Percentiles rank a stretch among this genome's conserved stretches.
phyloP scores from a whole-genome alignment of 2,797 vertebrate genomes.

The Molossus molossus region DNA sequence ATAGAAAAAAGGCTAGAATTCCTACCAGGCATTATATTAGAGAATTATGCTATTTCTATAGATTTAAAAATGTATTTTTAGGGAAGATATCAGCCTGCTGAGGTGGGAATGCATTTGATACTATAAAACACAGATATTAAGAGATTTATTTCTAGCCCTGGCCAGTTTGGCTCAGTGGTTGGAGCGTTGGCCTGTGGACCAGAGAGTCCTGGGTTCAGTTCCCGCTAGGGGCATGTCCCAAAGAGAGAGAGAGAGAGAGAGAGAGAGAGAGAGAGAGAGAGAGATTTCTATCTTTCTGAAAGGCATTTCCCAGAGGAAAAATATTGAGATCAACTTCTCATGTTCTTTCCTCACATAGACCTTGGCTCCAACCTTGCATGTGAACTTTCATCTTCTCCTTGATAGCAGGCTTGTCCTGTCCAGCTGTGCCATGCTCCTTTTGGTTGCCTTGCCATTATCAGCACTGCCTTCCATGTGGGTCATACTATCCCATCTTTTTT shows the following conservation, averaged over 20 bases:
- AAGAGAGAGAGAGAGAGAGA: no score
- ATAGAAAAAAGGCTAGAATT: slow-evolving; percentile 51
- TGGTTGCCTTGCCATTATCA: not conserved
- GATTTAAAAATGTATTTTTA: slow-evolving; percentile 60
- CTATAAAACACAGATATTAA: not conserved
- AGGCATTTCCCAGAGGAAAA: slow-evolving; percentile 8
- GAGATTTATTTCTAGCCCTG: slow-evolving; percentile 35
- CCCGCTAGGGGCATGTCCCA: no score
- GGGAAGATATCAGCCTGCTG: slow-evolving; percentile 53
- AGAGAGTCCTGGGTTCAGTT: no score
- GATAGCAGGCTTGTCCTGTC: not conserved
- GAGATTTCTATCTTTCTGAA: slow-evolving; percentile 33
- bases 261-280: no score
- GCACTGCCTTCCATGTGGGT: not conserved
- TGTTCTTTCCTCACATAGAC: not conserved
- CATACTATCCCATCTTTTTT: not conserved
- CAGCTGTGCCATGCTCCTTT: not conserved
- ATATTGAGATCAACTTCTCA: not conserved
- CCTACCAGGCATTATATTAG: slow-evolving; percentile 30
- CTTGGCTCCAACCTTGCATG: not conserved
- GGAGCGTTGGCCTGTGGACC: no score
- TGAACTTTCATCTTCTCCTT: not conserved
- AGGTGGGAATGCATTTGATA: slow-evolving; percentile 49
- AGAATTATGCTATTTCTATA: slow-evolving; percentile 51
- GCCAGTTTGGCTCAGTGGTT: no score